Evolutionary conservation across 2,888 invertebrate species (phyloP), one percentile per base, ranked within the genome.

Genomic region (Smittia aterrima): DNA sequence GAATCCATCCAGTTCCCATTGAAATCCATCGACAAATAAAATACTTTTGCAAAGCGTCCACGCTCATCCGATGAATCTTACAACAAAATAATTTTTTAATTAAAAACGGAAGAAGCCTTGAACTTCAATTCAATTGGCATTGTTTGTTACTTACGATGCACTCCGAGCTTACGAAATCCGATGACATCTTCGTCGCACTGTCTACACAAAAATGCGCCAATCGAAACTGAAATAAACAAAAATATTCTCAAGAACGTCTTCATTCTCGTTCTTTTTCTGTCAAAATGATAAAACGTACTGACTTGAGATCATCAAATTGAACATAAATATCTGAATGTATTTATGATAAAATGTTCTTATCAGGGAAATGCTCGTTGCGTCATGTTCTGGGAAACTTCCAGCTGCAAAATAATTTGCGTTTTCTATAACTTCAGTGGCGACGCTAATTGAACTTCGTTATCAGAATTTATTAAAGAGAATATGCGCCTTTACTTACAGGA

Each of bases 271-370:
- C 53, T 22, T 71, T 27, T 27, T 1, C 20, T 27, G 22, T n/a
- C 70, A 71, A 54, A 53, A 27, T 71, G 53, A 71, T 40, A n/a
- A 71, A 54, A 3, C 32, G 47, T 16, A 71, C 70, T 71, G 70
- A 53, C 20, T 58, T 22, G 47, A 3, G 47, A 47, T 47, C 18
- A 58, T 58, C 58, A 13, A 11, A 18, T 58, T n/a, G 58, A 22
- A 22, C 20, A 58, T 53, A 13, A 53, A 53, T 66, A 66, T 66
- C n/a, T 66, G n/a, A 38, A 68, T 68, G 24, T 25, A 24, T 68
- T 68, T 53, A n/a, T 47, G 68, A 68, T 68, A 68, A 22, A 68
- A 53, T n/a, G 47, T 47, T 68, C 68, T 68, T 68, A 68, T 68
- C 68, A 68, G 47, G 25, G n/a, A 67, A 67, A 68, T 47, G 27